Evolutionary conservation across 2,113 vertebrate species (phyloP).

Genomic region (Ceuthmochares aereus): DNA sequence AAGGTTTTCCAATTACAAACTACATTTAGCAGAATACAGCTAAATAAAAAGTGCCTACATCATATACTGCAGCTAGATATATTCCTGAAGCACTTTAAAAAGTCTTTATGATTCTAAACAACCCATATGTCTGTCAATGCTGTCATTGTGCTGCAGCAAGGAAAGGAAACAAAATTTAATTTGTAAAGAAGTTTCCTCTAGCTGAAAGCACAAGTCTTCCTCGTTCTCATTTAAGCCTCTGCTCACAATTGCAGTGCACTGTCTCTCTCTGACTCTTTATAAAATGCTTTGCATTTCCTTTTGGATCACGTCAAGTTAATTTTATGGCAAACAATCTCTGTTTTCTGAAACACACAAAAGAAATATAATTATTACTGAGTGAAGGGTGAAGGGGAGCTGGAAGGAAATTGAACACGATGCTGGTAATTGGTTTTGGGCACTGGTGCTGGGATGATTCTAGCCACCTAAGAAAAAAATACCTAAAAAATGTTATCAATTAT

Average conservation of each 20-base stretch:
- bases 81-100: conserved; percentile 66
- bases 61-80: conserved; percentile 43
- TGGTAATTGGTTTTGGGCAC: neutral
- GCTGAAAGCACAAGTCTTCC: conserved; percentile 62
- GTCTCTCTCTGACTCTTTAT: neutral
- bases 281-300: conserved; percentile 37
- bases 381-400: conserved; percentile 19
- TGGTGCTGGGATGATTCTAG: neutral
- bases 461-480: neutral
- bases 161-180: conserved; percentile 72
- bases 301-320: conserved; percentile 31
- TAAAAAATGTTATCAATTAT: conserved; percentile 13
- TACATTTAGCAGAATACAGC: conserved; percentile 52
- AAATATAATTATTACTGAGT: conserved; percentile 50
- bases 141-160: conserved; percentile 67
- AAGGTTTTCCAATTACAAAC: conserved; percentile 43
- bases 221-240: conserved; percentile 11
- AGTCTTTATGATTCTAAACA: conserved; percentile 66
- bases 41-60: conserved; percentile 63
- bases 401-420: neutral
- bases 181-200: conserved; percentile 62
- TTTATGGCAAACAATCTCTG: conserved; percentile 40
- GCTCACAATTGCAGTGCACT: neutral
- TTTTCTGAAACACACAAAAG: conserved; percentile 32
- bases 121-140: conserved; percentile 74